phyloP scores from a whole-genome alignment of 2,888 invertebrate genomes.

The Enchytraeus crypticus region DNA sequence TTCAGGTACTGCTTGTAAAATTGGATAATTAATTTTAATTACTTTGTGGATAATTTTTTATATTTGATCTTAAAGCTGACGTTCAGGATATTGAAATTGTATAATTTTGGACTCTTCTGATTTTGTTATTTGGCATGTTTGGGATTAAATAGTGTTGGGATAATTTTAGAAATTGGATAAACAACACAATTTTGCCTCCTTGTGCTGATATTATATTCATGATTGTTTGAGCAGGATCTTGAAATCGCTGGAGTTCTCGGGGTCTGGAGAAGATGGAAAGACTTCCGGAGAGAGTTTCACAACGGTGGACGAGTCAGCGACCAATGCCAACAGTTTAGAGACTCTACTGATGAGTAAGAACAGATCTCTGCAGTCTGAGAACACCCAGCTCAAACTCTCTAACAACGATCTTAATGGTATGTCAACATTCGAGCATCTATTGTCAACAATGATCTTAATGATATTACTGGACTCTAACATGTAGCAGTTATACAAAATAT shows the following conservation, averaged over 20 bases:
- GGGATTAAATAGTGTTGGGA: too few species aligned
- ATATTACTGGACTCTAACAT: background rate
- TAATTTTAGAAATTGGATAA: too few species aligned
- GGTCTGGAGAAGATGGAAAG: slow-evolving; percentile 46
- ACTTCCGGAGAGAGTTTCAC: slow-evolving; percentile 8
- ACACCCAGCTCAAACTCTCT: slow-evolving; percentile 51
- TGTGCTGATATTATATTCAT: background rate
- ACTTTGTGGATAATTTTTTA: background rate
- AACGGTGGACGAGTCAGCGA: slow-evolving; percentile 28
- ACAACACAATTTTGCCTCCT: too few species aligned
- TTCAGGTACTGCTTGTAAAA: too few species aligned
- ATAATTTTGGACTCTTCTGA: too few species aligned
- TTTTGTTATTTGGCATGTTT: background rate
- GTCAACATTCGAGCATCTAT: too few species aligned
- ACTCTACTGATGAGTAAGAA: slow-evolving; percentile 68
- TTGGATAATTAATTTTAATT: too few species aligned
- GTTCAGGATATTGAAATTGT: too few species aligned
- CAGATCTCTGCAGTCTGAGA: slow-evolving; percentile 60
- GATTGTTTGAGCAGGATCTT: slow-evolving; percentile 58
- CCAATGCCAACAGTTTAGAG: slow-evolving; percentile 59
- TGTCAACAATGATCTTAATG: background rate
- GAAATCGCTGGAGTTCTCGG: slow-evolving; percentile 67
- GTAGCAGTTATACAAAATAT: background rate
- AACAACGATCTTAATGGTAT: slow-evolving; percentile 36
- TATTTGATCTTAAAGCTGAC: too few species aligned